Base-by-base conservation (phyloP, 2,888 invertebrate species). In the Hanleya hanleyi region DNA sequence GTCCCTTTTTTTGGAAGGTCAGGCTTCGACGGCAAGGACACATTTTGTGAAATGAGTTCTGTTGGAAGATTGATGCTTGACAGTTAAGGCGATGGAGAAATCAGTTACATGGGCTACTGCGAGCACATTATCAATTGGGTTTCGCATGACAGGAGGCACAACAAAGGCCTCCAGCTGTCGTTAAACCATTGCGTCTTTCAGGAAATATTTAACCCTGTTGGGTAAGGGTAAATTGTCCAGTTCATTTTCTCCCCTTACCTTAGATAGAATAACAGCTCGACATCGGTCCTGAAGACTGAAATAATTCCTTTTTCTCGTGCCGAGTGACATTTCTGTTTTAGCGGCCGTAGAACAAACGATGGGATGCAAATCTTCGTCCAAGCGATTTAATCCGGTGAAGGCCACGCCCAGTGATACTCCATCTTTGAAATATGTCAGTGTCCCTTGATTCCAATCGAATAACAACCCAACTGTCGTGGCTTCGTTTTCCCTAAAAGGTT, bases 271-370 rank as follows among this genome's bases (percentile, higher is more conserved):
- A 69, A 81, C 80, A 2, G 84, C 85, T 5, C 89, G 79, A 57
- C 89, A 90, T 49, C 94, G 91, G 89, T 95, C 94, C 85, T 94
- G 94, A 6, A 95, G 91, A 86, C 92, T 94, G 0, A 93, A 92
- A 86, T 94, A 94, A 83, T 93, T 94, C 50, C 94, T 89, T 76
- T 92, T 92, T 80, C 93, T 92, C 36, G 91, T 90, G 37, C 92
- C 92, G 26, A 95, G 88, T 0, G 93, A 92, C 94, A 95, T 94
- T 90, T 94, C 94, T 1, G 95, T 94, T 90, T 94, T 94, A 26
- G 94, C 94, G 0, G 95, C 94, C 0, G 95, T 95, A 1, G 94
- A 94, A 82, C 94, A 93, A 12, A 94, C 92, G 71, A 94, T 93
- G 0, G 95, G 95, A 87, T 92, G 95, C 1, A 95, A 91, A 73